Conservation (phyloP, 2,797 vertebrate genomes). For the Sebastes oblongus region DNA sequence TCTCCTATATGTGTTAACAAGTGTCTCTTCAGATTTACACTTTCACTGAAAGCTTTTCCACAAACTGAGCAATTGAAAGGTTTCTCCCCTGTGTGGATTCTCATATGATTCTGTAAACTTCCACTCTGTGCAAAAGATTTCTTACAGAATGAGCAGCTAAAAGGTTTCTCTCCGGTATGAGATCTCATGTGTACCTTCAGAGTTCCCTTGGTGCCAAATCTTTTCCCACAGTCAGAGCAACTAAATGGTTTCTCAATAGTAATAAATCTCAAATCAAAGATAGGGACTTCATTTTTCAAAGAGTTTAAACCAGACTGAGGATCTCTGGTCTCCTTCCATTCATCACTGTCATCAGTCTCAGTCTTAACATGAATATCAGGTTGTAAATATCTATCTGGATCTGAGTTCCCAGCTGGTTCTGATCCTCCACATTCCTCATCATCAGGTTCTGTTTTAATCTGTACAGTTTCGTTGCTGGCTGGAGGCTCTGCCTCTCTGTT, state of each 20-base stretch:
- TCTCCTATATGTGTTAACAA: not conserved
- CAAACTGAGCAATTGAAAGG: not conserved
- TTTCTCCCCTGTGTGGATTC: not conserved
- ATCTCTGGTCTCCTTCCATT: not conserved
- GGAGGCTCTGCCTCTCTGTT: not conserved
- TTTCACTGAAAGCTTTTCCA: not conserved
- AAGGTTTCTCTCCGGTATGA: not conserved
- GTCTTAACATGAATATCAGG: not conserved
- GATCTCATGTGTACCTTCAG: not conserved
- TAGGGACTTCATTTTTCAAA: not conserved
- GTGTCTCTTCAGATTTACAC: not conserved
- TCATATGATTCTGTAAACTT: not conserved
- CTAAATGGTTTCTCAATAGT: not conserved
- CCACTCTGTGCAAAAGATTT: not conserved
- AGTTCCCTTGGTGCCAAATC: not conserved
- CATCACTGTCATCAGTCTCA: not conserved
- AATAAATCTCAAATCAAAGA: not conserved
- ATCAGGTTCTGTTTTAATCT: not conserved
- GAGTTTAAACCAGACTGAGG: not conserved
- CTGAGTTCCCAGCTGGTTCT: not conserved
- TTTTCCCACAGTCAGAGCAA: not conserved
- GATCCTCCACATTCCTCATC: not conserved
- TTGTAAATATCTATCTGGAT: too few species aligned
- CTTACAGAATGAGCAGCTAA: not conserved
- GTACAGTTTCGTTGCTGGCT: not conserved